Conservation (phyloP, 2,888 invertebrate species). For the Capitulum mitella region DNA sequence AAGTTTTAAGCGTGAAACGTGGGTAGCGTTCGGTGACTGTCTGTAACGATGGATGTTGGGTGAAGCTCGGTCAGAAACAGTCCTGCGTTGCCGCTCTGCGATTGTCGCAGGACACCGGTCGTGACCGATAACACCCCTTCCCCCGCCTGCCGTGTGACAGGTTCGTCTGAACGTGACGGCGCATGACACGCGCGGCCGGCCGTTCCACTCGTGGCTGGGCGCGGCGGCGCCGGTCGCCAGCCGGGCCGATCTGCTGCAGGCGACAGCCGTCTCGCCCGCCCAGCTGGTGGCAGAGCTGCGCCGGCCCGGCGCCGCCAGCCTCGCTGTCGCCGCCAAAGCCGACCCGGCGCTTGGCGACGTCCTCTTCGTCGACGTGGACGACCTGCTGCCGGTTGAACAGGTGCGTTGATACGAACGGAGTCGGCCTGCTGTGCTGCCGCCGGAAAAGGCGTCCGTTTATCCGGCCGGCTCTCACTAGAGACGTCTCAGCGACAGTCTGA, state of each 20-base stretch:
- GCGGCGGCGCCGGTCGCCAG: neutral
- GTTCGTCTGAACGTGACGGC: slow-evolving; percentile 4
- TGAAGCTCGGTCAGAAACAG: no score
- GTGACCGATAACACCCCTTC: no score
- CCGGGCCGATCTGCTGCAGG: slow-evolving; percentile 15
- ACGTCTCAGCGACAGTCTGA: no score
- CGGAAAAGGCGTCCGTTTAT: no score
- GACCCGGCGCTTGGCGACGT: neutral
- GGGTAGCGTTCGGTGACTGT: no score
- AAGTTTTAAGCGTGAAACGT: no score
- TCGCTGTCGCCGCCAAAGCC: neutral
- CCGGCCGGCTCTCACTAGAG: no score
- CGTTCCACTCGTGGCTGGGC: slow-evolving; percentile 7
- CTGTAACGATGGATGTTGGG: no score
- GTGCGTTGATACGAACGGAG: no score
- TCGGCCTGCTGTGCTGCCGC: no score
- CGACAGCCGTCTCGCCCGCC: neutral
- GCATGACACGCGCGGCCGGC: slow-evolving; percentile 8
- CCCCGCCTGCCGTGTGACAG: neutral
- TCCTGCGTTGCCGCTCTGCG: no score
- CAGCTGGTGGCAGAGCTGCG: neutral
- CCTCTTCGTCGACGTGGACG: neutral
- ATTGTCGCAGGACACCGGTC: no score
- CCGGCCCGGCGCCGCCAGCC: neutral
- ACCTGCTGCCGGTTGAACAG: neutral